phyloP scores from a whole-genome alignment of 2,888 invertebrate genomes.

The Chirona hameri region DNA sequence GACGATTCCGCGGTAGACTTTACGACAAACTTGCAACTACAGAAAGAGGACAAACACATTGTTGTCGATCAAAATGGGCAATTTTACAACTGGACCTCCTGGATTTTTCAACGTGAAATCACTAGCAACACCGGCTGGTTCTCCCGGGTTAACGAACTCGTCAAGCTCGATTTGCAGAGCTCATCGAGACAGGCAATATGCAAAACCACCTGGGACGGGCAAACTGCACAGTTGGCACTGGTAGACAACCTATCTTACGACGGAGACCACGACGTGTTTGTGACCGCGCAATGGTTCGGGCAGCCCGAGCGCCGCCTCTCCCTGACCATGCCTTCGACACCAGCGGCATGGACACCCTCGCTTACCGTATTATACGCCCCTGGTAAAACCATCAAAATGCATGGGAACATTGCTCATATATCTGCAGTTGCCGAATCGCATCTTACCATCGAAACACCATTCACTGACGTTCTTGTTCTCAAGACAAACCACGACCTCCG shows the following conservation, averaged over 20 bases:
- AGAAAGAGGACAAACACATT: neutral
- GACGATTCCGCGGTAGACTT: neutral
- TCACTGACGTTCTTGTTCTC: neutral
- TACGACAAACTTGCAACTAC: neutral
- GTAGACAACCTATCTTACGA: neutral
- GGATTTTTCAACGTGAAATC: neutral
- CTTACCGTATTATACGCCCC: neutral
- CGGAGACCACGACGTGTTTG: neutral
- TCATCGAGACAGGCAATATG: neutral
- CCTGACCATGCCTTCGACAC: neutral
- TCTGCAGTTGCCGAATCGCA: neutral
- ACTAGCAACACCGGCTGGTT: neutral
- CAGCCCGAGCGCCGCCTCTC: neutral
- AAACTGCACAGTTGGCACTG: neutral
- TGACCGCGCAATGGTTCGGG: neutral
- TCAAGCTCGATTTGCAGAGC: neutral
- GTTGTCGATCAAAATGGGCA: neutral
- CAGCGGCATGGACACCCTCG: neutral
- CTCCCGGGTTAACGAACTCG: neutral
- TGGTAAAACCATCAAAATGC: neutral
- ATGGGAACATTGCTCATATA: neutral
- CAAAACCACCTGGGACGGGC: neutral
- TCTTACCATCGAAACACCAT: neutral
- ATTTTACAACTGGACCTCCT: neutral
- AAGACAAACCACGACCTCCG: neutral